Base-by-base conservation (phyloP, 1,140 invertebrate genomes). In the Temnothorax curvispinosus region DNA sequence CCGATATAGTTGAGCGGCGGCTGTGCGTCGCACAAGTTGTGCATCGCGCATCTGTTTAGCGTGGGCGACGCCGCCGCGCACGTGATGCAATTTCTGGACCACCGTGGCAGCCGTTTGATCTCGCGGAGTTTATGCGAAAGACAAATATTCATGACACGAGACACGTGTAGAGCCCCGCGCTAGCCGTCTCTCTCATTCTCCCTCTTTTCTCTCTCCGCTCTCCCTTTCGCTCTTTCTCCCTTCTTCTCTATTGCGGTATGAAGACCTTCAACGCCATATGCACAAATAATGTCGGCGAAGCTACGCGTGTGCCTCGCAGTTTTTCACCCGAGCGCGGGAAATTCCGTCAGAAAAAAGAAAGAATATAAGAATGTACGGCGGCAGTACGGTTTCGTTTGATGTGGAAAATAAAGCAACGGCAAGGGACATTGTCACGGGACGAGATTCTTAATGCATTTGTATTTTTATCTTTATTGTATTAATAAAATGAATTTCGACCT, bases 51-150 rank as follows among this genome's bases (percentile, higher is more conserved):
- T 67, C 64, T 52, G 47, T 41, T 27, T 11, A 21, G 18, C 47
- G 72, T 47, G 44, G 35, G 21, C 35, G 27, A 47, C 7, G 8
- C 4, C n/a, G 7, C 21, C n/a, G 7, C 21, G 44, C 38, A 87
- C 72, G 85, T 50, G 77, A 87, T 47, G 47, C 75, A 87, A 81
- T 58, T 87, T 76, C 86, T 75, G 69, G 88, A 87, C 89, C 88
- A 90, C 89, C 89, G 65, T 89, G 78, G 18, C 69, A 89, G 85
- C 64, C 78, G 85, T 90, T 90, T 90, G 88, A 90, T 90, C 85
- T 90, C 52, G 56, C 44, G 1, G 41, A 85, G 89, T 90, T 90
- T 90, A 89, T 77, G 38, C 88, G 78, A 85, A 75, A 89, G 78
- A 75, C 85, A 89, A 90, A 90, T 89, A 89, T 62, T 82, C 52